Conservation (phyloP, 2,113 vertebrate species). For the Thamnophis sirtalis region DNA sequence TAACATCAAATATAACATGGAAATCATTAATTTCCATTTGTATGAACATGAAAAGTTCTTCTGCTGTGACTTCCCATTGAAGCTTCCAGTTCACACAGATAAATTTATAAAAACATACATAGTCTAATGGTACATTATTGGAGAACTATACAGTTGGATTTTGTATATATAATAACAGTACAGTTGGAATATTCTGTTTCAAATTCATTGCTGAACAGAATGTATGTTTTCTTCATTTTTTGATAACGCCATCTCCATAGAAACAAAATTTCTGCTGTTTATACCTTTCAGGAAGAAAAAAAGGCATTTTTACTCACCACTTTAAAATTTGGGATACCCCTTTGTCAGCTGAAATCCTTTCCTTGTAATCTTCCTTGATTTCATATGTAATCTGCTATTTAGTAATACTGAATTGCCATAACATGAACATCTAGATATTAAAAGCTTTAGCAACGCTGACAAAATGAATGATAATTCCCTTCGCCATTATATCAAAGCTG, state of each 20-base stretch:
- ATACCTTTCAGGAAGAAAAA: neutral
- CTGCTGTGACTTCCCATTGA: neutral
- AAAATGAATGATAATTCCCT: neutral
- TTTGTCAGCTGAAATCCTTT: neutral
- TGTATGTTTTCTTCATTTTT: neutral
- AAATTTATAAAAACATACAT: neutral
- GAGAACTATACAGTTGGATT: neutral
- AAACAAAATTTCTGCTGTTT: neutral
- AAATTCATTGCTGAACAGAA: neutral
- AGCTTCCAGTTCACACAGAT: neutral
- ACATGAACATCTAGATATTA: neutral
- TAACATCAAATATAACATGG: neutral
- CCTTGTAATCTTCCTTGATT: neutral
- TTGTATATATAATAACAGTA: neutral
- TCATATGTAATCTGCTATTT: neutral
- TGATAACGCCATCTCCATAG: neutral
- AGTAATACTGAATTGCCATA: neutral
- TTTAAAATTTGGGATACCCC: neutral
- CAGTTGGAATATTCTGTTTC: neutral
- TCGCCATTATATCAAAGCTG: too few relatives aligned
- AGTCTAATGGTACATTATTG: neutral
- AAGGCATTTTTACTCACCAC: fast-evolving
- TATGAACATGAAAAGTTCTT: neutral
- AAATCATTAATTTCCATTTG: neutral
- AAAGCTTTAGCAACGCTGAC: neutral